Evolutionary conservation across 1,140 invertebrate species (phyloP).

Genomic region (Diuraphis noxia): DNA sequence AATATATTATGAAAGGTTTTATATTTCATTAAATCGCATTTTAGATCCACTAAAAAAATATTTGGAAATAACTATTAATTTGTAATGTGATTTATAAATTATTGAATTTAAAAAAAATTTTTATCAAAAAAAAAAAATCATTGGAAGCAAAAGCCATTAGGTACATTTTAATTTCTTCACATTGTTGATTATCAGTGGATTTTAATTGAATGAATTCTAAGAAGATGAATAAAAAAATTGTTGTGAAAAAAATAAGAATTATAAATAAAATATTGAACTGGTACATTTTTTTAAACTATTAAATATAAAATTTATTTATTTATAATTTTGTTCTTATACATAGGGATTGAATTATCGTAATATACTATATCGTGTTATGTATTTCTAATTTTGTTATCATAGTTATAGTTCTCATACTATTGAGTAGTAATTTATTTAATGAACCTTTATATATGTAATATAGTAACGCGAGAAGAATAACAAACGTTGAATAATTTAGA

Average conservation of each 20-base stretch:
- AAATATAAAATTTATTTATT: background rate
- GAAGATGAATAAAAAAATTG: too few species aligned
- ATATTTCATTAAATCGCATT: too few species aligned
- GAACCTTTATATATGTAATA: background rate
- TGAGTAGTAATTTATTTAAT: background rate
- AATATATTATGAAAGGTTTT: too few species aligned
- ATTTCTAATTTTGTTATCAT: background rate
- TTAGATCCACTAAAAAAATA: too few species aligned
- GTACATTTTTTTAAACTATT: too few species aligned
- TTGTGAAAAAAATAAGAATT: too few species aligned
- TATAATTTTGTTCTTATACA: background rate
- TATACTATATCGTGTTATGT: background rate
- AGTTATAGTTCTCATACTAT: background rate
- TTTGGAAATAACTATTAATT: too few species aligned
- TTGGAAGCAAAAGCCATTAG: background rate
- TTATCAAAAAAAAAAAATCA: too few species aligned
- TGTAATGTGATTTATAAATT: too few species aligned
- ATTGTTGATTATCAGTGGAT: background rate
- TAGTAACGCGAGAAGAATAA: background rate
- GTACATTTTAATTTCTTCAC: background rate
- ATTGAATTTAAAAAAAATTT: too few species aligned
- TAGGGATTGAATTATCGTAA: background rate
- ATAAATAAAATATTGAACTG: too few species aligned
- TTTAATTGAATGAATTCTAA: too few species aligned
- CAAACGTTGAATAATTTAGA: background rate